Base-by-base conservation (phyloP, 2,113 vertebrate species). In the Charadrius vociferus region DNA sequence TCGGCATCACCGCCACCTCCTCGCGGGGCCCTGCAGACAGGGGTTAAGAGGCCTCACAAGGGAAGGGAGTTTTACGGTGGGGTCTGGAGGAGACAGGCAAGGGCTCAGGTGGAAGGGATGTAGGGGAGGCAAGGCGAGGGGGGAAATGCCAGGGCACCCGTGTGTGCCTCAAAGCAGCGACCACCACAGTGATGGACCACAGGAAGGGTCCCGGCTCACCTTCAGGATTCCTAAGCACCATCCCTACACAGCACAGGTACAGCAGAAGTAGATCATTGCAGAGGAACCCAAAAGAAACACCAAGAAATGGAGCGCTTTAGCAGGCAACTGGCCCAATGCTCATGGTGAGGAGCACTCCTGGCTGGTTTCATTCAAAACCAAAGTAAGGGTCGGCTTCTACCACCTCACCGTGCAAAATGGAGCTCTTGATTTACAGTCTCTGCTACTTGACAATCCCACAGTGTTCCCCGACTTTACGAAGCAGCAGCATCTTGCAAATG, bases 1-100 rank as follows among this genome's bases (percentile, higher is more conserved):
- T 68, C 95, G 23, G 66, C 92, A 86, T 97, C 95, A 92, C 3
- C 41, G 5, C 85, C 96, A 93, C 95, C 93, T 95, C 93, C 65
- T 56, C 39, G 34, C 47, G 0, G 73, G 84, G 94, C 94, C 86
- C 43, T 0, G 75, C 78, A 81, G 92, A 95, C 93, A 93, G 91
- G 82, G 96, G 93, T 96, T 87, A 95, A 96, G 91, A 95, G 93
- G 87, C 89, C 91, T 96, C 49, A 1, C 10, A 5, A 81, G 91
- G 85, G 53, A 91, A 91, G 67, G 49, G 75, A 41, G 29, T 52
- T 83, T 84, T 79, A 47, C 2, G 0, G 86, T 0, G 0, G 49
- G 71, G 2, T 52, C 86, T 73, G 81, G 55, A 94, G 82, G 65
- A 90, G 81, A 89, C 0, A 0, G 62, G 66, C 87, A 86, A 85